Evolutionary conservation across 2,797 vertebrate species (phyloP).

Genomic region (Masticophis lateralis): DNA sequence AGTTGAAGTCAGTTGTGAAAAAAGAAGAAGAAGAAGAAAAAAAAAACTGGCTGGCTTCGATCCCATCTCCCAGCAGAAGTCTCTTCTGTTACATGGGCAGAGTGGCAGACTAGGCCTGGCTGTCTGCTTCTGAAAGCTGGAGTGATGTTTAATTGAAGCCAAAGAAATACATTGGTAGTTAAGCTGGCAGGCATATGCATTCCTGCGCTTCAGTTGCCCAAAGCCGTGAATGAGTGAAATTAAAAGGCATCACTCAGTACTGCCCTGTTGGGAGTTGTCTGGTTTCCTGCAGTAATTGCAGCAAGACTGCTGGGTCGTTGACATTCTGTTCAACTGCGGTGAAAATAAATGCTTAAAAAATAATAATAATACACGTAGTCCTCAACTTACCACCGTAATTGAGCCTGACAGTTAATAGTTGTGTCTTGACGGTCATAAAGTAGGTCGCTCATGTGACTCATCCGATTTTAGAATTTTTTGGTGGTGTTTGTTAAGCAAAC

Average conservation of each 20-base stretch:
- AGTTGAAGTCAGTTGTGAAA: neutral
- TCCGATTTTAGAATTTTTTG: neutral
- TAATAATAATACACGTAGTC: neutral
- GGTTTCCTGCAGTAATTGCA: neutral
- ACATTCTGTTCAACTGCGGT: neutral
- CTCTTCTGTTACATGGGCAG: neutral
- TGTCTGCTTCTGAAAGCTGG: neutral
- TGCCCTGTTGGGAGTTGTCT: neutral
- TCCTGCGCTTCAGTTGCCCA: neutral
- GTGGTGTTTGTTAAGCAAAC: neutral
- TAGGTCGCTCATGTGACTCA: neutral
- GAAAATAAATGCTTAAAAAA: neutral
- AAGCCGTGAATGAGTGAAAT: slow-evolving; percentile 8
- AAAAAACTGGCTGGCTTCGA: neutral
- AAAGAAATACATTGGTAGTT: neutral
- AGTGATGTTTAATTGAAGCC: slow-evolving; percentile 14
- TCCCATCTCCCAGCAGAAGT: neutral
- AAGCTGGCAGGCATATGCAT: neutral
- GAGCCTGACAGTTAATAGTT: neutral
- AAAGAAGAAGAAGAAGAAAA: neutral
- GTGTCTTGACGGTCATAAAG: neutral
- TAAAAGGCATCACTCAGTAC: neutral
- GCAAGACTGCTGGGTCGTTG: neutral
- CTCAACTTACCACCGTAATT: neutral
- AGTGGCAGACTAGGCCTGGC: neutral